These are phyloP conservation scores for Cheilosia grossa DNA, from an alignment of 2,888 invertebrate genomes.

Conservation along the genomic window DNA sequence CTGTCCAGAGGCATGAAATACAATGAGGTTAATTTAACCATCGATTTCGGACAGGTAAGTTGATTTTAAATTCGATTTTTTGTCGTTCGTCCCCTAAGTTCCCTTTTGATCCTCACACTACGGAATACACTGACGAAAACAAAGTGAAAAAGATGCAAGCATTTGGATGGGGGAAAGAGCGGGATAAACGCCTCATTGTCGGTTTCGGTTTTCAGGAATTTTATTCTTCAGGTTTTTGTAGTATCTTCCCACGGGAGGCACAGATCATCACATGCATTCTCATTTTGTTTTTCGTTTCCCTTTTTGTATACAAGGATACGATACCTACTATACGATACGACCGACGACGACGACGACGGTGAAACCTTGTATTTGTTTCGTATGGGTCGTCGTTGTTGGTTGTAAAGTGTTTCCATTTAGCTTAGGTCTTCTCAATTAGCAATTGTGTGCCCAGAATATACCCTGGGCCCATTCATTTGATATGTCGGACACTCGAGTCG, in stretches of 20 bases:
- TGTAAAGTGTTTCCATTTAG: slow-evolving; percentile 55
- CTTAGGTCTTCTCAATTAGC: slow-evolving; percentile 56
- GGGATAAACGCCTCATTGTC: slow-evolving; percentile 11
- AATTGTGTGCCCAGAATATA: slow-evolving; percentile 17
- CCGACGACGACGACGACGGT: not conserved
- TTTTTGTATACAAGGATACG: slow-evolving; percentile 14
- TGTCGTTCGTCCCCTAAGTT: not conserved
- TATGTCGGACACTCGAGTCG: slow-evolving; percentile 18
- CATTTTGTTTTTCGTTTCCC: slow-evolving; percentile 3
- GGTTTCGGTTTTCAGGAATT: slow-evolving; percentile 40
- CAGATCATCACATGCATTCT: slow-evolving; percentile 17
- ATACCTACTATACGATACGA: not conserved
- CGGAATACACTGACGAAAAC: not conserved
- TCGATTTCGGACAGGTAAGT: slow-evolving; percentile 97
- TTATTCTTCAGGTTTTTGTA: slow-evolving; percentile 7
- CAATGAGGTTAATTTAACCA: slow-evolving; percentile 98
- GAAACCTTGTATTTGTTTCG: slow-evolving; percentile 34
- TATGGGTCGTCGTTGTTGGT: slow-evolving; percentile 3
- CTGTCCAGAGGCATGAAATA: slow-evolving; percentile 98
- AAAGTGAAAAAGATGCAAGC: slow-evolving; percentile 2
- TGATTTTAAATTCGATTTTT: slow-evolving; percentile 16
- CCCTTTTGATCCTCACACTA: not conserved
- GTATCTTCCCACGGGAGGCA: slow-evolving; percentile 38
- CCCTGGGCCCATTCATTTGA: not conserved
- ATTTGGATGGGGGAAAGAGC: not conserved